Evolutionary conservation across 2,888 invertebrate genomes (phyloP), one percentile per base, ranked within the genome.

Genomic region (Caenorhabditis sp.): DNA sequence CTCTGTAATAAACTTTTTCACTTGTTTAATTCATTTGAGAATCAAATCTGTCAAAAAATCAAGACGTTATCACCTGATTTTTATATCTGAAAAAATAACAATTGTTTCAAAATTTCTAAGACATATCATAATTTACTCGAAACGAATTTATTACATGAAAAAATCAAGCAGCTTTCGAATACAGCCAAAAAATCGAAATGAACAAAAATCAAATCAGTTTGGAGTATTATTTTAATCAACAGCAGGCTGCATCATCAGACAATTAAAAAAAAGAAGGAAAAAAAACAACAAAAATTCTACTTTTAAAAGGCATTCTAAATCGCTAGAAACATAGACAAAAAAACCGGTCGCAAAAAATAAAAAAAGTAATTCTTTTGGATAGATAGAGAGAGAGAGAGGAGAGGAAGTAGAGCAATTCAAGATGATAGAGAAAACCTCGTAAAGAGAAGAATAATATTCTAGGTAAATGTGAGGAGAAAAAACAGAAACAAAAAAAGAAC

Each of bases 301-400:
- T 43, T 17, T 43, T 10, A 43, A 17, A 43, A 43, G 43, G n/a
- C 53, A 53, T 6, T 21, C 53, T 53, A 53, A 53, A 53, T 50
- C n/a, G 17, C n/a, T 50, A 50, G 19, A 53, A 53, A 23, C n/a
- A n/a, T n/a, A n/a, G 17, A 26, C 24, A 26, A 26, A 26, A 55
- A 71, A 66, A 71, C 71, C 71, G 66, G 71, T 71, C 61, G 63
- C 54, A 60, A 66, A 63, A 63, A 63, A 57, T 66, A 66, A 62
- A 71, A 66, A 71, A 66, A 71, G 31, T 31, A 6, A 31, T 10
- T 31, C 10, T 6, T 62, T 66, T 70, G 70, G 66, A 60, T 26
- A 59, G 50, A 51, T 62, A 63, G 55, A 59, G n/a, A n/a, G n/a
- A n/a, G n/a, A n/a, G n/a, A n/a, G n/a, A n/a, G n/a, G n/a, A n/a